A percentile compares a stretch with the other conserved stretches of the same genome.
Conservation (phyloP, 2,113 vertebrate species). For the Colinus virginianus region DNA sequence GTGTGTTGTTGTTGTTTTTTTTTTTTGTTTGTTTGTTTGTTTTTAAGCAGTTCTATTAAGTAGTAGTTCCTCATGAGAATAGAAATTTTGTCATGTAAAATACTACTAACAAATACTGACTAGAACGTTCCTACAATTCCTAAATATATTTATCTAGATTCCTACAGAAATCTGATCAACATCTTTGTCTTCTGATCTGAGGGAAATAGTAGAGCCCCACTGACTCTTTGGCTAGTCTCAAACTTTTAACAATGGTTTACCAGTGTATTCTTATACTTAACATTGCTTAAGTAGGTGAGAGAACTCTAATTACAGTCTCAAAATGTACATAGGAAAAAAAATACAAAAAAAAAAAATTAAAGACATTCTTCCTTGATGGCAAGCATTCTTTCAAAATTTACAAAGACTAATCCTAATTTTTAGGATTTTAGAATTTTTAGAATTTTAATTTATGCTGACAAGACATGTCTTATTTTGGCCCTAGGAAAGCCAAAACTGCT, state of each 20-base stretch:
- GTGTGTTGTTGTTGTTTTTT: too few relatives aligned
- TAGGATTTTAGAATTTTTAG: too few relatives aligned
- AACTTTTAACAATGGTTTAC: background rate
- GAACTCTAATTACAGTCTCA: background rate
- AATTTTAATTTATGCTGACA: slow-evolving; percentile 12
- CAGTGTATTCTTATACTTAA: background rate
- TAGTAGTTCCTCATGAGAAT: background rate
- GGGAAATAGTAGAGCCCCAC: background rate
- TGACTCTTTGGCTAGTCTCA: background rate
- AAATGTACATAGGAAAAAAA: background rate
- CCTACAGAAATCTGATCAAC: background rate
- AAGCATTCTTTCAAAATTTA: background rate
- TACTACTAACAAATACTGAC: too few relatives aligned
- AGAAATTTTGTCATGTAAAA: background rate
- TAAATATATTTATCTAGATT: background rate
- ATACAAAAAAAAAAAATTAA: background rate
- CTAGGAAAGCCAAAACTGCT: background rate
- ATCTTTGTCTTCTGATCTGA: background rate
- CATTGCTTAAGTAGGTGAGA: background rate
- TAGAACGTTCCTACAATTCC: background rate
- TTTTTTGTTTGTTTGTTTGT: too few relatives aligned
- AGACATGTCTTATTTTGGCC: background rate
- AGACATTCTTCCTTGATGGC: background rate
- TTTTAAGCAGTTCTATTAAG: background rate
- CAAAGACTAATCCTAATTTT: background rate